Conservation (phyloP, 2,888 invertebrate genomes). For the Microdon myrmicae region DNA sequence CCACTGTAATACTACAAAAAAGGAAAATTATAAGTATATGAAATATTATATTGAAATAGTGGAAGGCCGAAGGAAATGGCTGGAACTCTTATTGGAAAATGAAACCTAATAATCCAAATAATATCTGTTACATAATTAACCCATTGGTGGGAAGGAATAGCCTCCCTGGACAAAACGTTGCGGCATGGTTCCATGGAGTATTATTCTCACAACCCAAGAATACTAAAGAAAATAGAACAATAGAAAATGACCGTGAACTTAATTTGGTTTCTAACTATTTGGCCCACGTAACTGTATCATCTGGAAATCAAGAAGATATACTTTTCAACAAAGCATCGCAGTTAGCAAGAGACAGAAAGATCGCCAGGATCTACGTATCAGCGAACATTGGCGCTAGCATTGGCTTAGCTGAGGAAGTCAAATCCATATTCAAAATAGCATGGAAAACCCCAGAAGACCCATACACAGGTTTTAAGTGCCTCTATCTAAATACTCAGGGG, state of each 20-base stretch:
- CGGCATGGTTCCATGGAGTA: slow-evolving; percentile 98
- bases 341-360: slow-evolving; percentile 80
- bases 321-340: slow-evolving; percentile 90
- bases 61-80: no score
- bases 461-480: slow-evolving; percentile 93
- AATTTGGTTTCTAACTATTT: slow-evolving; percentile 98
- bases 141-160: no score
- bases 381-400: slow-evolving; percentile 98
- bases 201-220: slow-evolving; percentile 92
- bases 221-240: no score
- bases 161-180: no score
- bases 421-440: slow-evolving; percentile 86
- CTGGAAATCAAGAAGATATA: slow-evolving; percentile 93
- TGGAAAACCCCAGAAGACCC: slow-evolving; percentile 92
- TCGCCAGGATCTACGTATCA: slow-evolving; percentile 88
- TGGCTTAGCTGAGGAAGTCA: slow-evolving; percentile 97
- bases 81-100: no score
- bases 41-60: no score
- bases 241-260: slow-evolving; percentile 85
- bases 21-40: no score
- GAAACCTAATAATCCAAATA: no score
- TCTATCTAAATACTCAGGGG: slow-evolving; percentile 95
- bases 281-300: slow-evolving; percentile 93
- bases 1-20: no score
- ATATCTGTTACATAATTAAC: no score